Conservation (phyloP, 2,113 vertebrate genomes). For the Hypocryptadius cinnamomeus region DNA sequence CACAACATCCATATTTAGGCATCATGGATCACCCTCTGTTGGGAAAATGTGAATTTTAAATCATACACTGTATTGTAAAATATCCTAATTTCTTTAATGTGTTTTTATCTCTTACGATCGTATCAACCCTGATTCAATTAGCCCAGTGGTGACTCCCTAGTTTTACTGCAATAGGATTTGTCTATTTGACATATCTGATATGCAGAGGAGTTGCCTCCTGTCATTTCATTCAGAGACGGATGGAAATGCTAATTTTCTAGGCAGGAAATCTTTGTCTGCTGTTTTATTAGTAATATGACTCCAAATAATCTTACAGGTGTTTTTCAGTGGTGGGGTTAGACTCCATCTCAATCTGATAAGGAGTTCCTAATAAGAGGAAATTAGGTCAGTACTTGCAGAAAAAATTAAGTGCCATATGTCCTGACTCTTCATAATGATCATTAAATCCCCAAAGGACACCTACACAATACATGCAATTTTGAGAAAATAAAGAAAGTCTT, state of each 20-base stretch:
- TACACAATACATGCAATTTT: slow-evolving; percentile 14
- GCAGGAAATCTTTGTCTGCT: slow-evolving; percentile 55
- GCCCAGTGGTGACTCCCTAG: slow-evolving; percentile 43
- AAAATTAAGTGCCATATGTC: slow-evolving; percentile 54
- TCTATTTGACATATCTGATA: slow-evolving; percentile 64
- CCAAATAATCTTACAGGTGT: slow-evolving; percentile 71
- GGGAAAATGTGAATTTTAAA: slow-evolving; percentile 50
- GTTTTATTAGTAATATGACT: slow-evolving; percentile 66
- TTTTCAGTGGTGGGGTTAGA: slow-evolving; percentile 38
- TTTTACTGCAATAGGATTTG: slow-evolving; percentile 43
- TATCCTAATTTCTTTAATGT: slow-evolving; percentile 68
- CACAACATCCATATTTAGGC: not conserved
- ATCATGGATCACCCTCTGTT: slow-evolving; percentile 7
- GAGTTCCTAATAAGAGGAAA: slow-evolving; percentile 56
- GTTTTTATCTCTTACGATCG: slow-evolving; percentile 59
- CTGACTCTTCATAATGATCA: not conserved
- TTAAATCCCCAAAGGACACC: not conserved
- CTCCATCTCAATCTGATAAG: slow-evolving; percentile 72
- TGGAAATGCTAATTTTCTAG: slow-evolving; percentile 61
- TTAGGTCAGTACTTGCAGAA: slow-evolving; percentile 27
- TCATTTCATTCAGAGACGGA: slow-evolving; percentile 18
- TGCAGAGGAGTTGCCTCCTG: slow-evolving; percentile 43
- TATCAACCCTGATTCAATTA: slow-evolving; percentile 64
- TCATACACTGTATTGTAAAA: not conserved
- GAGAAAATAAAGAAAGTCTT: slow-evolving; percentile 28